Conservation (phyloP, 2,113 vertebrate species). For the Mirounga angustirostris region DNA sequence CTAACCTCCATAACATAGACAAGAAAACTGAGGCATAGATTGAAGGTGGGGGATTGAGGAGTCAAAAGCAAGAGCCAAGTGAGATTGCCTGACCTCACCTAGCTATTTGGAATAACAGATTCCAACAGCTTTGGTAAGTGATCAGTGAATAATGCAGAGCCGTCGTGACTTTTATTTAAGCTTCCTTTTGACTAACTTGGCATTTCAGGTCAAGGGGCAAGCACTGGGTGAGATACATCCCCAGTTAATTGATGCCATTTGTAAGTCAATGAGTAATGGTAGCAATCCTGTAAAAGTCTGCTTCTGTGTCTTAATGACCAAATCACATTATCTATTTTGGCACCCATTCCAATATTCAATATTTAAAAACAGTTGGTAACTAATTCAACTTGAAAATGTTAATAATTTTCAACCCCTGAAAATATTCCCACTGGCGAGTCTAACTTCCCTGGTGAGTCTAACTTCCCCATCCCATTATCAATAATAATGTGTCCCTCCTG, state of each 20-base stretch:
- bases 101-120: not conserved
- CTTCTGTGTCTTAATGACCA: conserved; percentile 39
- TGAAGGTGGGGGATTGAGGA: not conserved
- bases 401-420: conserved; percentile 53
- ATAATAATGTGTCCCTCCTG: conserved; percentile 54
- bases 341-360: conserved; percentile 30
- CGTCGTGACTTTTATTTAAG: not conserved
- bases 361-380: conserved; percentile 51
- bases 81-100: not conserved
- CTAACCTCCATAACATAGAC: not conserved
- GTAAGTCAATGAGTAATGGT: not conserved
- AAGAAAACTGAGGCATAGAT: not conserved
- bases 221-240: not conserved
- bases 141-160: not conserved
- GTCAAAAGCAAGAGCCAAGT: not conserved
- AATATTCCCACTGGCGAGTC: conserved; percentile 5
- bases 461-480: conserved; percentile 43
- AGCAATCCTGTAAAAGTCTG: conserved; percentile 37
- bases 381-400: conserved; percentile 65
- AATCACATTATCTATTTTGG: conserved; percentile 40
- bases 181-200: not conserved
- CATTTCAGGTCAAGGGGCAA: conserved; percentile 37
- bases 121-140: not conserved
- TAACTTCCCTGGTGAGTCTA: not conserved
- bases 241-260: not conserved